Conservation (phyloP, 1,140 invertebrate species). For the Cardiocondyla obscurior region DNA sequence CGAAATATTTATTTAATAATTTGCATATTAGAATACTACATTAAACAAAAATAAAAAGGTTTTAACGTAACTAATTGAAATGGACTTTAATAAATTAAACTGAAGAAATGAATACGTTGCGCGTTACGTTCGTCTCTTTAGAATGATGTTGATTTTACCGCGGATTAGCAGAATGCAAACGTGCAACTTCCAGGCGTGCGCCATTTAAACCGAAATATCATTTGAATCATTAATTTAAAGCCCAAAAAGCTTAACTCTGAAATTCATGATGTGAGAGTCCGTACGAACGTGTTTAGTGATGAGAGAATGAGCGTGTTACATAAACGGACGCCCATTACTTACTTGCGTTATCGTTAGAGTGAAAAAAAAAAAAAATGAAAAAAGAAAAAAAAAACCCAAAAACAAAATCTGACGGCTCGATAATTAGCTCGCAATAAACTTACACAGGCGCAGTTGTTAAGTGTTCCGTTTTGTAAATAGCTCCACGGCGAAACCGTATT, state of each 20-base stretch:
- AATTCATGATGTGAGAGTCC: slow-evolving; percentile 44
- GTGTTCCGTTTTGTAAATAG: slow-evolving; percentile 73
- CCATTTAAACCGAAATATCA: background rate
- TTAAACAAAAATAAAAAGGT: background rate
- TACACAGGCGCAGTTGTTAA: slow-evolving; percentile 61
- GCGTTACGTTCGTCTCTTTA: background rate
- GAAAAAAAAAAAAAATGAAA: no score
- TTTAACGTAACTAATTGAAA: background rate
- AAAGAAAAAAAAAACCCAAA: no score
- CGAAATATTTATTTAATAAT: background rate
- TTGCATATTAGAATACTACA: background rate
- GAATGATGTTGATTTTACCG: background rate
- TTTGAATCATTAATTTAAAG: slow-evolving; percentile 18
- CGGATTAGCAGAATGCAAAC: slow-evolving; percentile 3
- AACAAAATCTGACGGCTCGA: slow-evolving; percentile 28
- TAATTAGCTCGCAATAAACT: slow-evolving; percentile 61
- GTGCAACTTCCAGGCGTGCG: slow-evolving; percentile 14
- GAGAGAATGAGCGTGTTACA: slow-evolving; percentile 32
- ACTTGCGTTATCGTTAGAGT: slow-evolving; percentile 36
- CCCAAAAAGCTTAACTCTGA: background rate
- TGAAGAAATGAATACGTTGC: background rate
- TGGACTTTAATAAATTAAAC: background rate
- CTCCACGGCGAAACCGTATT: slow-evolving; percentile 38
- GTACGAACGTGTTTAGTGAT: slow-evolving; percentile 48
- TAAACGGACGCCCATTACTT: slow-evolving; percentile 24